These are phyloP conservation scores for Scaptomyza flava DNA, from an alignment of 2,888 invertebrate genomes.

Conservation along the genomic window DNA sequence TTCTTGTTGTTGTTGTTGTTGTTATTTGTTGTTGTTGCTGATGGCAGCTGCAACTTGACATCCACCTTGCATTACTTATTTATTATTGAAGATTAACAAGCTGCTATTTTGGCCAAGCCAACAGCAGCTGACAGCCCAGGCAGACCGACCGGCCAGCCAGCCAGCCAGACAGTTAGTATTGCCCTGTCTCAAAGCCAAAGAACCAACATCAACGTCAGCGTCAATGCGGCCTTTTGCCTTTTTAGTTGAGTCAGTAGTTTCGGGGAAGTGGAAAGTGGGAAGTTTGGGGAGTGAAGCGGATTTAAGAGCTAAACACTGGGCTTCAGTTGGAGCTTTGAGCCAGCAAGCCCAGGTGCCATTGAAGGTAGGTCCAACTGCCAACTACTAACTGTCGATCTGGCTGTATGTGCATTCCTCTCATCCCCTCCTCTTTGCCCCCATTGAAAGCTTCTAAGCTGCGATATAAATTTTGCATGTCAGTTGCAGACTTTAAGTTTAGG, in stretches of 20 bases:
- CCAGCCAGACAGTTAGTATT: conserved; percentile 10
- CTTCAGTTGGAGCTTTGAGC: conserved; percentile 25
- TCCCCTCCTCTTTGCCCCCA: background rate
- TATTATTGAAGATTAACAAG: conserved; percentile 77
- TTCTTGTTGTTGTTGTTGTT: conserved; percentile 31
- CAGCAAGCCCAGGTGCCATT: conserved; percentile 14
- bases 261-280: background rate
- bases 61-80: conserved; percentile 71
- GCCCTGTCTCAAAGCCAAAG: conserved; percentile 19
- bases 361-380: conserved; percentile 28
- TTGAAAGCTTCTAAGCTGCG: conserved; percentile 47
- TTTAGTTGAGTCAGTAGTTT: background rate
- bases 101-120: conserved; percentile 57
- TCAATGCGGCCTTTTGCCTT: conserved; percentile 39
- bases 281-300: background rate
- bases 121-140: conserved; percentile 28
- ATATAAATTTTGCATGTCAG: conserved; percentile 66
- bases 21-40: conserved; percentile 21
- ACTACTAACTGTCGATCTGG: conserved; percentile 10
- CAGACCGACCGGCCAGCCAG: conserved; percentile 6
- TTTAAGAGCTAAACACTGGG: conserved; percentile 23
- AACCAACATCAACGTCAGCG: conserved; percentile 38
- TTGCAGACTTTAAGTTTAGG: conserved; percentile 51
- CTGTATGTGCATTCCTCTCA: background rate
- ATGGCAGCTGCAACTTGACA: conserved; percentile 58